Base-by-base conservation (phyloP, 2,797 vertebrate species). In the Lepilemur ruficaudatus region DNA sequence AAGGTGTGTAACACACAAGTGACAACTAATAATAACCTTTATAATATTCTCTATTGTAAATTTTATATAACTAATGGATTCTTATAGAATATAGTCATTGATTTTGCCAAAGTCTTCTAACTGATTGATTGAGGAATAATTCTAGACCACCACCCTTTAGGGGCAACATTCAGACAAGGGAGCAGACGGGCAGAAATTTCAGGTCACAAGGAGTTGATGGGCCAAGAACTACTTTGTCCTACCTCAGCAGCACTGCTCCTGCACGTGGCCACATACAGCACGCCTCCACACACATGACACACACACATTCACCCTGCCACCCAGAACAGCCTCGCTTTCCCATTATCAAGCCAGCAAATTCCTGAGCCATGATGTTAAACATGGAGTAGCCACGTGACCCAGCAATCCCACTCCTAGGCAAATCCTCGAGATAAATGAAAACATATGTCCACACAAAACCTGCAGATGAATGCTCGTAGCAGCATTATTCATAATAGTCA, bases 211-310 rank as follows among this genome's bases (percentile, higher is more conserved):
- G 32, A 73, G n/a, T 23, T n/a, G 20, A 46, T 1, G 70, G n/a
- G 46, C 38, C 48, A 28, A 76, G 11, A 87, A 48, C 30, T 46
- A 73, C 50, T 93, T 18, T 87, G 52, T 59, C n/a, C 46, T 5
- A 17, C 13, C 48, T 72, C 11, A 43, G 75, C 0, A 30, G 35
- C 57, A 7, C 30, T n/a, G 20, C 41, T 79, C n/a, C 22, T 5
- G 7, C 4, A n/a, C 2, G 30, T 4, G 2, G 1, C 22, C 0
- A 0, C 1, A 0, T 15, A 12, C 12, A 30, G 23, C 50, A 80
- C 13, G 3, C 82, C 52, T 28, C 10, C 17, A 25, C 41, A 22
- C 17, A 41, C 2, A 32, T 25, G 35, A 14, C 28, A 22, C 14
- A 50, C 22, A 18, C 18, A 41, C 1, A 57, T 43, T 15, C 30